phyloP scores from a whole-genome alignment of 2,888 invertebrate species.

The Gastrophysa polygoni region DNA sequence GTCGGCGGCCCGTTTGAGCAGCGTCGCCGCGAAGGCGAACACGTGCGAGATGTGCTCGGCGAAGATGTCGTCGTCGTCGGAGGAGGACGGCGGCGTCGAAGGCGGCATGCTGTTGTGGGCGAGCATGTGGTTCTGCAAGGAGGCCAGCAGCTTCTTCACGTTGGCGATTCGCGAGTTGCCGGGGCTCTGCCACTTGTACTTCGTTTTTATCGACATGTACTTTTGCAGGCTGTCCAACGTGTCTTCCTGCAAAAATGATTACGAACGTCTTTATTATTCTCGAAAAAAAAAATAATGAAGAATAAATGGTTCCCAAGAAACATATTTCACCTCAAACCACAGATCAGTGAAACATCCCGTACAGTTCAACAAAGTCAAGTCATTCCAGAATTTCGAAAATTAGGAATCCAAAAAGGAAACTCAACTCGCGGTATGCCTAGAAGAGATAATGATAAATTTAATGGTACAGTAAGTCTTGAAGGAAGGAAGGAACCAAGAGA shows the following conservation, averaged over 20 bases:
- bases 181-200: conserved; percentile 48
- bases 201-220: conserved; percentile 46
- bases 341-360: too few species aligned
- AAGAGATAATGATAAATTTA: too few species aligned
- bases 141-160: conserved; percentile 62
- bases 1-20: conserved; percentile 51
- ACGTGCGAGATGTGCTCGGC: conserved; percentile 50
- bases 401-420: too few species aligned
- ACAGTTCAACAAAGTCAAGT: too few species aligned
- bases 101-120: conserved; percentile 57
- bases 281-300: too few species aligned
- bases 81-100: conserved; percentile 30
- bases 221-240: conserved; percentile 47
- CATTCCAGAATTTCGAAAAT: too few species aligned
- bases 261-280: background rate
- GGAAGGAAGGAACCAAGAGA: too few species aligned
- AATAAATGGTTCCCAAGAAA: too few species aligned
- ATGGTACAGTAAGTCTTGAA: too few species aligned
- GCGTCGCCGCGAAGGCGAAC: conserved; percentile 49
- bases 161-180: conserved; percentile 53
- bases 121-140: conserved; percentile 66
- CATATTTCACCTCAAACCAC: too few species aligned
- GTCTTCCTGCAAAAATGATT: conserved; percentile 46
- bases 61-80: conserved; percentile 40
- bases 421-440: too few species aligned